These are phyloP conservation scores for Bolinopsis microptera DNA, from an alignment of 37 sponge, comb jelly and placozoan species.

Conservation along the genomic window DNA sequence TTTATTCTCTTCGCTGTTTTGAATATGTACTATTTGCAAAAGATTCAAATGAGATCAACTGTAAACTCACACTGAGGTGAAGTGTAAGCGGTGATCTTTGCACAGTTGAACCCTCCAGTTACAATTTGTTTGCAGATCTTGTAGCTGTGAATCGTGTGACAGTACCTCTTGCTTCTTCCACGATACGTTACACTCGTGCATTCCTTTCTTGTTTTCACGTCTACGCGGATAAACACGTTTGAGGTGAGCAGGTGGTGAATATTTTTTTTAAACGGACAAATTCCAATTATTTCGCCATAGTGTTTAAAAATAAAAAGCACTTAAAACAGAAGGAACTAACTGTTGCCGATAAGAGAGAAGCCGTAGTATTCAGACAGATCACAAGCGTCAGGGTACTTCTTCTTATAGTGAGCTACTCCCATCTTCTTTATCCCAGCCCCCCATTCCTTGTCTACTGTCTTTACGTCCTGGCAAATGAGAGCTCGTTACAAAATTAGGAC, in stretches of 20 bases:
- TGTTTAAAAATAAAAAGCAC: too few species aligned
- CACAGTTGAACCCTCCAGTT: conserved; percentile 21
- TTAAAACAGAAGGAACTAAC: too few species aligned
- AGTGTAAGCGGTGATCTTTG: background rate
- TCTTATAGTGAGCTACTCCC: background rate
- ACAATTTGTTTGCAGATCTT: conserved; percentile 34
- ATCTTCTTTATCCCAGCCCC: background rate
- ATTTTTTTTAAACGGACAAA: too few species aligned
- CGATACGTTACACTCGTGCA: background rate
- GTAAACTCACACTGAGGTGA: background rate
- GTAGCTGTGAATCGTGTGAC: conserved; percentile 13
- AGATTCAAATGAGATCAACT: too few species aligned
- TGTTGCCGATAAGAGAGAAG: conserved; percentile 18
- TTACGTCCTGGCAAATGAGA: background rate
- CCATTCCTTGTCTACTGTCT: conserved; percentile 45
- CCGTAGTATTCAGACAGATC: conserved; percentile 35
- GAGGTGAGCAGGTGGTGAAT: too few species aligned
- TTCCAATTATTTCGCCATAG: too few species aligned
- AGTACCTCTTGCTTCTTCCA: background rate
- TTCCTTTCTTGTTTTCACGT: background rate
- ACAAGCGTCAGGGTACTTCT: conserved; percentile 31
- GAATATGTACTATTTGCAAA: too few species aligned
- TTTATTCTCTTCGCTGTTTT: too few species aligned
- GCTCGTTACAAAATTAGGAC: too few species aligned
- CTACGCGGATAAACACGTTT: too few species aligned